A percentile compares a stretch with the other conserved stretches of the same genome.
Evolutionary conservation across 2,113 vertebrate species (phyloP).

Genomic region (Oenanthe melanoleuca): DNA sequence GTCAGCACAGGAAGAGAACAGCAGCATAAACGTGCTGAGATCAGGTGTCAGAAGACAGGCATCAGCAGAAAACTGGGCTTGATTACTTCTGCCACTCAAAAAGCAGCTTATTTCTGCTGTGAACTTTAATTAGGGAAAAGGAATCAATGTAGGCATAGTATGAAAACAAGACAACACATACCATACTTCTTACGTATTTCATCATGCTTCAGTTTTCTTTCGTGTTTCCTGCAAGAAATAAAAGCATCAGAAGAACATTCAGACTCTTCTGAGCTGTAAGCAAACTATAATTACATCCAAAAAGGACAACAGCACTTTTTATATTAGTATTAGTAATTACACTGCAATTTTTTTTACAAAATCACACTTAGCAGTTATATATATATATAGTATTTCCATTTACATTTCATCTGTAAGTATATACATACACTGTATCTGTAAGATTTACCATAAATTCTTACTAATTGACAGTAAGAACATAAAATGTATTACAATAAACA

Average conservation of each 20-base stretch:
- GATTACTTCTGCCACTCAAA: neutral
- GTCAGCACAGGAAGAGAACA: neutral
- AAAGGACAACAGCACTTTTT: neutral
- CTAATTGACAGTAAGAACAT: neutral
- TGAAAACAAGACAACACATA: constrained; percentile 56
- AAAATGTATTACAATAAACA: neutral
- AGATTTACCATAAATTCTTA: neutral
- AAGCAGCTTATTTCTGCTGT: neutral
- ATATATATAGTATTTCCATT: neutral
- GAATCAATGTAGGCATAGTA: neutral
- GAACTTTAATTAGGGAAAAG: neutral
- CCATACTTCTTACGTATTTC: constrained; percentile 91
- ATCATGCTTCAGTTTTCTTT: constrained; percentile 80
- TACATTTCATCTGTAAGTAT: neutral
- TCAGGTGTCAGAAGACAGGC: neutral
- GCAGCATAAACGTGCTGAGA: neutral
- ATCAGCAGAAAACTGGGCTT: neutral
- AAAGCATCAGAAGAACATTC: neutral
- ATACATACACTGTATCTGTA: neutral
- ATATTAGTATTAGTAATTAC: neutral
- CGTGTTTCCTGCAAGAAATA: constrained; percentile 76
- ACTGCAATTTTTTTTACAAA: neutral
- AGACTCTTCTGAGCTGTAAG: neutral
- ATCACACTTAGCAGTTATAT: neutral
- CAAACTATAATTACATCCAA: neutral